Evolutionary conservation across 1,140 invertebrate genomes (phyloP), one percentile per base, ranked within the genome.

Genomic region (Dendrolimus punctatus): DNA sequence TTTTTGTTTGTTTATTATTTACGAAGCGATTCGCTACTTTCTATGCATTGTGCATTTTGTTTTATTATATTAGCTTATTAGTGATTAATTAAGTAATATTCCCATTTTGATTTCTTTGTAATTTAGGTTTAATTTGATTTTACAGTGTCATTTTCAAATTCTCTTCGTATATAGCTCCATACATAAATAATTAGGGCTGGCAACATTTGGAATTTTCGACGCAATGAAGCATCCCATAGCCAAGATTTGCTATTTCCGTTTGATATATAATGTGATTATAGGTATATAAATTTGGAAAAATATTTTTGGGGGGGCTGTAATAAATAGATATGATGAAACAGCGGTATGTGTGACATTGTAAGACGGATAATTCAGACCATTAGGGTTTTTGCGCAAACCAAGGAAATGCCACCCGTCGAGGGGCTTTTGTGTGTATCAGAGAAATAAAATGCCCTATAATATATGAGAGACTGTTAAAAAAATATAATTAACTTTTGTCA

Each of bases 31-130:
- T 1, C 48, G 60, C 62, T 50, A 58, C 42, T 41, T 52, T 55
- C 53, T 50, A 63, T 70, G 61, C 58, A 49, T 45, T 58, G 51
- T 66, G 66, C 66, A 66, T 64, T 60, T 64, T 60, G 45, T 71
- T 67, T 67, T 60, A 37, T 51, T 43, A 46, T 54, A 42, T 58
- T 71, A 75, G 68, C 57, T 54, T 55, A 61, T 73, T 80, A 76
- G 71, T 57, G 79, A 68, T 68, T 62, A 49, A 53, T 71, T 80
- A 82, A 80, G 79, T 68, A 80, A 76, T 82, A 84, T 85, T 85
- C 76, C 81, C 78, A 74, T 73, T 71, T 76, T 67, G 68, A 72
- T 65, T 64, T 50, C 49, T 58, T 72, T 70, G 54, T 72, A 80
- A 74, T 70, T 40, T 39, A 39, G 57, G 55, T 66, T 75, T 80